These are phyloP conservation scores for Stomatorhinus ivindoensis DNA, from an alignment of 2,113 vertebrate genomes.

Conservation along the genomic window DNA sequence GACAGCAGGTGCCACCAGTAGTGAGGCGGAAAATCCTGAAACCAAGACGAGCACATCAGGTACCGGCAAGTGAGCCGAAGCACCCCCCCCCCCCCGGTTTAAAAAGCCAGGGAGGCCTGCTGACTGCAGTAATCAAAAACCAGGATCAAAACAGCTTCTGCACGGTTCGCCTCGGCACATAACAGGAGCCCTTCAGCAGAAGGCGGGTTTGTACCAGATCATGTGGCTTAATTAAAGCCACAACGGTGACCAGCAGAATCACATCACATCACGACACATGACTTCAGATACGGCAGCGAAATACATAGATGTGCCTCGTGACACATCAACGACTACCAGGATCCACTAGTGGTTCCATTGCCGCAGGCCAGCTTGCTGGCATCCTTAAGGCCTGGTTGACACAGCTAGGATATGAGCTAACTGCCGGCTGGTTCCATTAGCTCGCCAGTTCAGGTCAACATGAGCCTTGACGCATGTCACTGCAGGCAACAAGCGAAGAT, in stretches of 20 bases:
- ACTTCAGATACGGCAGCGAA: neutral
- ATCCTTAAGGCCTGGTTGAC: neutral
- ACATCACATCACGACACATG: neutral
- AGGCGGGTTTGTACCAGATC: neutral
- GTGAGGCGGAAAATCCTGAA: neutral
- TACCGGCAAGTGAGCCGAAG: neutral
- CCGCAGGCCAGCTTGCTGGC: neutral
- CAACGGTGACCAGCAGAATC: neutral
- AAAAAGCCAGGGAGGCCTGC: neutral
- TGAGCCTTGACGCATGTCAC: neutral
- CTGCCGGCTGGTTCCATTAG: neutral
- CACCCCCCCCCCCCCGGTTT: neutral
- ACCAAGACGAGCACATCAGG: neutral
- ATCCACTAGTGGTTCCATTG: neutral
- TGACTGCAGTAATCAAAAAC: neutral
- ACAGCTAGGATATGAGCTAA: neutral
- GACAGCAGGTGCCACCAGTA: neutral
- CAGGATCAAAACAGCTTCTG: neutral
- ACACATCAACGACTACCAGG: neutral
- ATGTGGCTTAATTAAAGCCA: neutral
- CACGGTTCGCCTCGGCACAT: neutral
- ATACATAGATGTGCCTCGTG: neutral
- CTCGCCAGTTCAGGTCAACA: neutral
- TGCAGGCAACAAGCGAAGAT: neutral
- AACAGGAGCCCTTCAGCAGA: neutral